These are phyloP conservation scores for Xenus cinereus DNA, from an alignment of 2,113 vertebrate species.

Conservation along the genomic window DNA sequence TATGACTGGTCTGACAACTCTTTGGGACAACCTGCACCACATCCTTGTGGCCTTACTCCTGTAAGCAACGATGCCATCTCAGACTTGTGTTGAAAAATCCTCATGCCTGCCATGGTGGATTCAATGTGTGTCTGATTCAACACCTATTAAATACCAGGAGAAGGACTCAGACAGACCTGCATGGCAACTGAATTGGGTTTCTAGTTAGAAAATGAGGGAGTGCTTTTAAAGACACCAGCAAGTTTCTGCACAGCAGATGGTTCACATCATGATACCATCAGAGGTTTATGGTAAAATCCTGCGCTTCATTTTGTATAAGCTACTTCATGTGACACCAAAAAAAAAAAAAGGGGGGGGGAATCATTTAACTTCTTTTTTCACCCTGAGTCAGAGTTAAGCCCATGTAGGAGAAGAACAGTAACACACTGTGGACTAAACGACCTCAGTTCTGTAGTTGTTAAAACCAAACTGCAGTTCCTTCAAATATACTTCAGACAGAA, in stretches of 20 bases:
- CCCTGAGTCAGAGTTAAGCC: not conserved
- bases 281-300: not conserved
- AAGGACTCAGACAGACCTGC: not conserved
- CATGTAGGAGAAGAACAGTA: slow-evolving; percentile 38
- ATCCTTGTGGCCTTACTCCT: not conserved
- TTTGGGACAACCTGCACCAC: not conserved
- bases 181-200: not conserved
- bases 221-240: not conserved
- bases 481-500: slow-evolving; percentile 63
- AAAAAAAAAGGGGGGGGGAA: not conserved
- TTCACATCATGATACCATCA: not conserved
- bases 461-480: slow-evolving; percentile 37
- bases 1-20: accelerated
- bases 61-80: too few relatives aligned
- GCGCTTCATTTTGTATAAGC: not conserved
- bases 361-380: not conserved
- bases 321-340: not conserved
- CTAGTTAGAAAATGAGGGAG: not conserved
- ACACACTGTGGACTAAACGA: slow-evolving; percentile 8
- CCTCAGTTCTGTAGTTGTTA: not conserved
- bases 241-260: not conserved
- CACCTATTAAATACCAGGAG: not conserved
- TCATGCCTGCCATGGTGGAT: not conserved
- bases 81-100: not conserved
- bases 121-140: not conserved